phyloP scores from a whole-genome alignment of 1,140 invertebrate genomes.

The Ladona fulva region DNA sequence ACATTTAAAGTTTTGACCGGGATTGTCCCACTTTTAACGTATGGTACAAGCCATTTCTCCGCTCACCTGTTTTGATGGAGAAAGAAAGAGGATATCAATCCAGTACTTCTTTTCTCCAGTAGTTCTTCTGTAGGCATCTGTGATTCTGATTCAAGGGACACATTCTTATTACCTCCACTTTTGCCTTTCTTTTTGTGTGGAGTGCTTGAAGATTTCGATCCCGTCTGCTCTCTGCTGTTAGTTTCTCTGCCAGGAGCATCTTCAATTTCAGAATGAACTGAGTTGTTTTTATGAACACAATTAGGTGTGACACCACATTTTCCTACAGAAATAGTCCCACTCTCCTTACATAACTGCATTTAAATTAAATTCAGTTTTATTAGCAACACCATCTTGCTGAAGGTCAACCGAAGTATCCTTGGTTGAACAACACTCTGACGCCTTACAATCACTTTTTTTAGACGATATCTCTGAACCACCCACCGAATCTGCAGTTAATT shows the following conservation, averaged over 20 bases:
- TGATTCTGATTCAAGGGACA: too few relatives aligned
- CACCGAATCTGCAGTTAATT: background rate
- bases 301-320: background rate
- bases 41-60: too few relatives aligned
- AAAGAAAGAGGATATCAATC: too few relatives aligned
- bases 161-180: too few relatives aligned
- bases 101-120: too few relatives aligned
- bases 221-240: background rate
- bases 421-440: background rate
- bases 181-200: background rate
- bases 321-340: background rate
- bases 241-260: background rate
- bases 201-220: background rate
- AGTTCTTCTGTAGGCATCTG: too few relatives aligned
- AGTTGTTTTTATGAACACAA: background rate
- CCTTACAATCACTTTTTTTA: background rate
- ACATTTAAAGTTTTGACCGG: too few relatives aligned
- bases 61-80: too few relatives aligned
- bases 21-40: too few relatives aligned
- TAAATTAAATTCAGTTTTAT: background rate
- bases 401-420: background rate
- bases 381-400: background rate
- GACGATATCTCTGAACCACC: background rate
- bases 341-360: background rate
- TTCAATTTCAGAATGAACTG: background rate